Base-by-base conservation (phyloP, 2,797 vertebrate genomes). In the Urocyon cinereoargenteus region DNA sequence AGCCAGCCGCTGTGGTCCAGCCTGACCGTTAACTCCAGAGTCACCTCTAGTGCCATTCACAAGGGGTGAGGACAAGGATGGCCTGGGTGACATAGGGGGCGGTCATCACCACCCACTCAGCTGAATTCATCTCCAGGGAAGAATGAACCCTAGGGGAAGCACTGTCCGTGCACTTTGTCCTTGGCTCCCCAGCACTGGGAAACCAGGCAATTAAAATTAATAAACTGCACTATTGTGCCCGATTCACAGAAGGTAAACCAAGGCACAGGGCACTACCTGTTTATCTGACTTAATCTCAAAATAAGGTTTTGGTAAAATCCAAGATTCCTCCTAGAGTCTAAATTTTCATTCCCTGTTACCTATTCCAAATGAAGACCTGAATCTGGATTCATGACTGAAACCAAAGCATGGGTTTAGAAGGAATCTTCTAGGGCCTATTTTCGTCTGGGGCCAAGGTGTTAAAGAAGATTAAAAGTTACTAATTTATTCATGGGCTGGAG, bases 401-500 rank as follows among this genome's bases (percentile, higher is more conserved):
- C 53, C 88, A 96, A 51, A 96, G 72, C 51, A 95, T 2, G 21
- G 72, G 40, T 95, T 97, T 86, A 93, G 55, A 49, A 94, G 81
- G 59, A 81, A 77, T 86, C 89, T n/a, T 55, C 81, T 97, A 88
- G 81, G 86, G 77, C 24, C 96, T 84, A 21, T 55, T 79, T 78
- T 61, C 73, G 10, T 68, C 36, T 95, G 91, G 68, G 85, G 82
- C 95, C 72, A 86, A 59, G 34, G 28, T 93, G 68, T 97, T 97
- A 96, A 97, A 73, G 95, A 95, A 94, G 93, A 79, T 90, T 96
- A 95, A 97, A 90, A 96, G 93, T 96, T 95, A 92, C 26, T 61
- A 96, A 97, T 97, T 98, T 82, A 90, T 51, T 97, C 82, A 85
- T 18, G 45, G 77, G 49, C 86, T 95, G 45, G 64, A 88, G 91